These are phyloP conservation scores for Silurus aristotelis DNA, from an alignment of 2,797 vertebrate genomes.

Conservation along the genomic window DNA sequence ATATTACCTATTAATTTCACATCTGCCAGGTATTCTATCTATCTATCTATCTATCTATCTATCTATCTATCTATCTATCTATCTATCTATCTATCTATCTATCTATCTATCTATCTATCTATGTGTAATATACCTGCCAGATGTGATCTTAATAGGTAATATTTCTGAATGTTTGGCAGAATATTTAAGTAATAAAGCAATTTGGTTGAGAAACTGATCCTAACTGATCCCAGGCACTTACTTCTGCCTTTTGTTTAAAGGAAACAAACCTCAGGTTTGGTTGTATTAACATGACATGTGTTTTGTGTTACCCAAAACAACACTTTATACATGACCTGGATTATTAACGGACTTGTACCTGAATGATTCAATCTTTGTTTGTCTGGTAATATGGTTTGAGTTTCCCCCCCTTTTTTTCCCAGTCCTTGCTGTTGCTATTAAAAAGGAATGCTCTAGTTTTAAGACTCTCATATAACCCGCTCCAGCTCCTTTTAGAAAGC, in stretches of 20 bases:
- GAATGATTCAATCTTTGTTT: slow-evolving; percentile 20
- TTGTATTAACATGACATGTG: slow-evolving; percentile 33
- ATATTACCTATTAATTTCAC: too few species aligned
- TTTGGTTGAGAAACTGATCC: slow-evolving; percentile 8
- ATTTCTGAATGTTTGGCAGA: background rate
- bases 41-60: too few species aligned
- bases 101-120: background rate
- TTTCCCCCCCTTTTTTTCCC: background rate
- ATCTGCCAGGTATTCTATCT: too few species aligned
- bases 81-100: background rate
- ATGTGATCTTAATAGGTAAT: background rate
- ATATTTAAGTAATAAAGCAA: slow-evolving; percentile 1
- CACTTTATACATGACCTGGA: slow-evolving; percentile 26
- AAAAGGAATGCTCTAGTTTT: background rate
- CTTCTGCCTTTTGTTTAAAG: slow-evolving; percentile 24
- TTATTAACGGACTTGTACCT: slow-evolving; percentile 28
- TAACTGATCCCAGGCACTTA: slow-evolving; percentile 11
- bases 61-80: too few species aligned
- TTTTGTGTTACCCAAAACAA: slow-evolving; percentile 35
- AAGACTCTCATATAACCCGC: background rate
- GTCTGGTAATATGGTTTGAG: background rate
- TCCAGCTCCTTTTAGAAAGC: background rate
- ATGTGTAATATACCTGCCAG: background rate
- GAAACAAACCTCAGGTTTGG: slow-evolving; percentile 13
- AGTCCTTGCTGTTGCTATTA: background rate